A percentile compares a stretch with the other conserved stretches of the same genome.
These are phyloP conservation scores for Tetanocera ferruginea DNA, from an alignment of 2,888 invertebrate species.

Conservation along the genomic window DNA sequence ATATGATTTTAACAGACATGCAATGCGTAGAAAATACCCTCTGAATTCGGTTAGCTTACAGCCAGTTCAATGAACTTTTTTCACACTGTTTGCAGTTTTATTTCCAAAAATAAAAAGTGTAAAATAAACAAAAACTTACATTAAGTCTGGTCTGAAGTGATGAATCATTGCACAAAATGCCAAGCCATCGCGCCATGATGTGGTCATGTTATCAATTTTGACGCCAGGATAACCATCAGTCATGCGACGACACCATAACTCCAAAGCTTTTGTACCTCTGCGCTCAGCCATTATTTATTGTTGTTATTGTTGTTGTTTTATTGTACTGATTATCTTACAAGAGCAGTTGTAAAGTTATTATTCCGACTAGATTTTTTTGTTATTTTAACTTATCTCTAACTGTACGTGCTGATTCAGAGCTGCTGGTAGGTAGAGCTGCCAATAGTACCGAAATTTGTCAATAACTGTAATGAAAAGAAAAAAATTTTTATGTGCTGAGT, in stretches of 20 bases:
- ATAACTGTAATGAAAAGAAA: too few species aligned
- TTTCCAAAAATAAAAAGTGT: too few species aligned
- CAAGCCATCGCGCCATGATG: slow-evolving; percentile 94
- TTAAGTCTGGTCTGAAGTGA: slow-evolving; percentile 94
- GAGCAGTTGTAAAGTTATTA: too few species aligned
- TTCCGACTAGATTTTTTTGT: too few species aligned
- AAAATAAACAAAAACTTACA: slow-evolving; percentile 78
- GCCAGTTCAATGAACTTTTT: too few species aligned
- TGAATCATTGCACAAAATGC: slow-evolving; percentile 97
- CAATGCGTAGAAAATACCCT: too few species aligned
- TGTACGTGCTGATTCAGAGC: background rate
- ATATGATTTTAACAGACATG: too few species aligned
- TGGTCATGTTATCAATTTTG: slow-evolving; percentile 93
- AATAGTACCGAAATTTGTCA: background rate
- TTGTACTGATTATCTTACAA: background rate
- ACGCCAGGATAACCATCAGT: slow-evolving; percentile 92
- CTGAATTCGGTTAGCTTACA: too few species aligned
- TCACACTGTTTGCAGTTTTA: too few species aligned
- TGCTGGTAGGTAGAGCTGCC: background rate
- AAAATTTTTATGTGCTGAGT: too few species aligned
- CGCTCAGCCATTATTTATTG: slow-evolving; percentile 78
- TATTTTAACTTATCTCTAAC: too few species aligned
- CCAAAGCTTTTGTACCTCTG: slow-evolving; percentile 90
- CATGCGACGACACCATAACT: slow-evolving; percentile 92
- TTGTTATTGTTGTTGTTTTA: background rate